Base-by-base conservation (phyloP, 1,140 invertebrate genomes). In the Lepidostoma basale region DNA sequence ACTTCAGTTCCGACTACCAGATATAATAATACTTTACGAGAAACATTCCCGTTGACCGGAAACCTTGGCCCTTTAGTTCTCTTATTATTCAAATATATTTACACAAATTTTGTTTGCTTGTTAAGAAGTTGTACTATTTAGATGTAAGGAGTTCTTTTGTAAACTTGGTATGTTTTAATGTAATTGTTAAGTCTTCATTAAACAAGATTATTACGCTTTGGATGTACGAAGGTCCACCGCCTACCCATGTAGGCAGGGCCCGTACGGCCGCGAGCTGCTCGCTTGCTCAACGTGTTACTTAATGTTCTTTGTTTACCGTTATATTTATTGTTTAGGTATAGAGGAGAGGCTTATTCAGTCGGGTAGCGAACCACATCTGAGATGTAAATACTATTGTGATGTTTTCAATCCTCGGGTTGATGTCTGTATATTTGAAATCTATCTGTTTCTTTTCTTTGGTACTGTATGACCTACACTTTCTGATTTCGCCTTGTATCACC, bases 281-380 rank as follows among this genome's bases (percentile, higher is more conserved):
- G 36, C 54, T 59, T 23, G 54, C 54, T 59, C 54, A 59, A 59
- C 40, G 54, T 59, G 54, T 59, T 59, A 59, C 54, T 59, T 59
- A 59, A 59, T 59, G 20, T 39, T 39, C 10, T 59, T 59, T 40
- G 30, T 59, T 36, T 59, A 39, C 30, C 26, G 54, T 59, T 59
- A 59, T 59, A 40, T 59, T 59, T 54, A 54, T 59, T 59, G 22
- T 59, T 59, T 59, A 59, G 54, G 26, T 59, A 39, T 59, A 59
- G 54, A 39, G 33, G 40, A 54, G 18, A 59, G 36, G 54, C 54
- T 59, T 59, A 59, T 20, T 59, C 9, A 30, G 40, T 39, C 20
- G 54, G 22, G 23, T 40, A 39, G 54, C 22, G 26, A 22, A 25
- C 54, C 30, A 40, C 54, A 59, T 40, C 54, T 40, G 54, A 59